These are phyloP conservation scores for Myanophis thanlyinensis DNA, from an alignment of 2,113 vertebrate genomes.

Conservation along the genomic window DNA sequence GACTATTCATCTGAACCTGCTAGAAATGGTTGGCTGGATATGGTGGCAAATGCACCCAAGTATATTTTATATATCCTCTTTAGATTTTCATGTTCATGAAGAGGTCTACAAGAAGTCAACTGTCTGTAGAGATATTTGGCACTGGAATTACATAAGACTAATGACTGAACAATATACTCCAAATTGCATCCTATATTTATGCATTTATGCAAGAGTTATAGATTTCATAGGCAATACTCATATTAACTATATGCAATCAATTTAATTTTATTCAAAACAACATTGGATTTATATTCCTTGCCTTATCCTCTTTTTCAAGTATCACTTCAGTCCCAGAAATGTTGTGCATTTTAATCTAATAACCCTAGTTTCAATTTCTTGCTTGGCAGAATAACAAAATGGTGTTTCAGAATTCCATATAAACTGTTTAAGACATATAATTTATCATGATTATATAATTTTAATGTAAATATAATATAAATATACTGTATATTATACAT, in stretches of 20 bases:
- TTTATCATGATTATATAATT: constrained; percentile 14
- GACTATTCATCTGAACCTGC: background rate
- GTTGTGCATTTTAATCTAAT: background rate
- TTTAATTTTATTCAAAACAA: background rate
- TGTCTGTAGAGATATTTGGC: background rate
- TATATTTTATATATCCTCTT: background rate
- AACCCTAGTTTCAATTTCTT: background rate
- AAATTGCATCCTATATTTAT: background rate
- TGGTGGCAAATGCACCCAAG: background rate
- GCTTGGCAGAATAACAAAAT: background rate
- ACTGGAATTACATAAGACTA: background rate
- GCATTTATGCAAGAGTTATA: background rate
- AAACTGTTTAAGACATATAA: background rate
- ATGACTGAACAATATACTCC: background rate
- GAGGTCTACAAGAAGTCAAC: background rate
- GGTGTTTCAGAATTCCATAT: background rate
- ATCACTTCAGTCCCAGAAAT: background rate
- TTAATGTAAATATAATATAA: too few species aligned
- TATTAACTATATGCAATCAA: background rate
- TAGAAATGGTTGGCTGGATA: background rate
- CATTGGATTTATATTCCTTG: background rate
- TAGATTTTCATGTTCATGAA: background rate
- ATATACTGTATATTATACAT: too few species aligned
- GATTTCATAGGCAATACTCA: background rate
- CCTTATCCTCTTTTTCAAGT: background rate